Evolutionary conservation across 2,888 invertebrate genomes (phyloP), one percentile per base, ranked within the genome.

Genomic region (Sicus ferrugineus): DNA sequence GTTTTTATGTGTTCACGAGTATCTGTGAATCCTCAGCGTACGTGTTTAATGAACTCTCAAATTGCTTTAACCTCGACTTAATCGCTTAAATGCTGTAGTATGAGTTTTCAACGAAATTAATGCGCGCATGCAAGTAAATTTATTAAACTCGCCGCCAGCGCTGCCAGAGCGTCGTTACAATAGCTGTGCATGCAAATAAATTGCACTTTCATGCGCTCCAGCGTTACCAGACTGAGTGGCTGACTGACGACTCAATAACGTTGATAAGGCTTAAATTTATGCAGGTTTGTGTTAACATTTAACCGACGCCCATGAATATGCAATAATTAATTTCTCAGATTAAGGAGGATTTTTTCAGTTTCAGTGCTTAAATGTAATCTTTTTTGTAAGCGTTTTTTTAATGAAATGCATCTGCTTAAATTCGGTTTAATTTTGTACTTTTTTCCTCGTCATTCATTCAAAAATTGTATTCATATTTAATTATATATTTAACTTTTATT

Each of bases 31-130:
- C 26, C 52, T 52, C 3, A 3, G 21, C 48, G 48, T 14, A 2
- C 48, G 46, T 68, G 67, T 46, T 71, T 58, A 72, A 72, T 73
- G 71, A 72, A 68, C 70, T 66, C 63, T 69, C 63, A 71, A 70
- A 73, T 72, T 54, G 67, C 48, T 28, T 62, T 61, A 62, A 42
- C 67, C 65, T 54, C 65, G 34, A 38, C 31, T 59, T 52, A 52
- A 62, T 62, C 62, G 62, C 52, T 61, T 42, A 59, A 63, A 38
- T 63, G 26, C 56, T 2, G 26, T 16, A 28, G 28, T 34, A 62
- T 42, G 19, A 42, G 28, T 26, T 62, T 64, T 31, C 64, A 64
- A 52, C 64, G 52, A 52, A 19, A n/a, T n/a, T n/a, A n/a, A n/a
- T n/a, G n/a, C n/a, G 26, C 26, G 28, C n/a, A 62, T n/a, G 26